Evolutionary conservation across 2,797 vertebrate genomes (phyloP).

Genomic region (Pyrocephalus nanus): DNA sequence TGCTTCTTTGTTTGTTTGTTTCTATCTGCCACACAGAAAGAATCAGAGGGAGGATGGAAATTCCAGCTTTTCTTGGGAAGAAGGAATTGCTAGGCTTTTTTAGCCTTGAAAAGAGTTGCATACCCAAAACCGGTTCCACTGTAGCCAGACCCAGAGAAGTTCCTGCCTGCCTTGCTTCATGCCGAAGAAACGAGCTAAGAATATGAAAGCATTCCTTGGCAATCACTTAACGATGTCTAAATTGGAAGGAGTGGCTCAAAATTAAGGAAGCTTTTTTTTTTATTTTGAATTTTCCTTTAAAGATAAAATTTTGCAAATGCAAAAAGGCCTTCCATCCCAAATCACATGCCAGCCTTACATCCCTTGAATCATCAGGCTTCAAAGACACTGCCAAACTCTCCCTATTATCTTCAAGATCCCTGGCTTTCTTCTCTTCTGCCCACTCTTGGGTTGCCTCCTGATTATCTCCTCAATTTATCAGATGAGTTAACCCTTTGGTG

Average conservation of each 20-base stretch:
- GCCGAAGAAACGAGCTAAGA: background rate
- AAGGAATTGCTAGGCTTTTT: background rate
- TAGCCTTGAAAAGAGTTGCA: background rate
- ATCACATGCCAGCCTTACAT: background rate
- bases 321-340: background rate
- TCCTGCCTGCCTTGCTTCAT: background rate
- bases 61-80: background rate
- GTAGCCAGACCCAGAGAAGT: background rate
- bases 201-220: slow-evolving; percentile 26
- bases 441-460: background rate
- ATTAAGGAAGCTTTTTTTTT: background rate
- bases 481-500: background rate
- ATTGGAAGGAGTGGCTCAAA: slow-evolving; percentile 14
- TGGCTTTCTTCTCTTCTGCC: background rate
- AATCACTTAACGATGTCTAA: background rate
- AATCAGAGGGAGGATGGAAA: background rate
- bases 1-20: background rate
- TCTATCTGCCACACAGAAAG: background rate
- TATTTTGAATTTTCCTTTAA: background rate
- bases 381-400: background rate
- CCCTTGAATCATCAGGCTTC: background rate
- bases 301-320: background rate
- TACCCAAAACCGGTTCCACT: background rate
- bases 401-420: background rate
- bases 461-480: background rate